Evolutionary conservation across 1,140 invertebrate species (phyloP).

Genomic region (Penaeus indicus): DNA sequence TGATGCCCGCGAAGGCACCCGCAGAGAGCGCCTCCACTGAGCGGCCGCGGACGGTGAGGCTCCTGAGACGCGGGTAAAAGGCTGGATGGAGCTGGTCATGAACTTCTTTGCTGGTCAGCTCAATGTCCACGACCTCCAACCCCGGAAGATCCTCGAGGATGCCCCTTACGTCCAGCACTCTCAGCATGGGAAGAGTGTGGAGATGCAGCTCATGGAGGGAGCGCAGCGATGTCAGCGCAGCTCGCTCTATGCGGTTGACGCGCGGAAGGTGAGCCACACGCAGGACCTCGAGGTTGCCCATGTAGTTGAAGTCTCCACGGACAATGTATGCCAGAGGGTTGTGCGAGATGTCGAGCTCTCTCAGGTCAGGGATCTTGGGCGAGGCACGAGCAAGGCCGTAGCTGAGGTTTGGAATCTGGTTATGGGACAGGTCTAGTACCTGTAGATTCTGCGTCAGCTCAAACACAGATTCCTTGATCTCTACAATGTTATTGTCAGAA

Average conservation of each 20-base stretch:
- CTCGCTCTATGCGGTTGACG: slow-evolving; percentile 84
- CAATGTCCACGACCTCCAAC: slow-evolving; percentile 79
- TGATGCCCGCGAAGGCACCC: slow-evolving; percentile 81
- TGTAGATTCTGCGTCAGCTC: slow-evolving; percentile 84
- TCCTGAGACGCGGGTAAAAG: slow-evolving; percentile 82
- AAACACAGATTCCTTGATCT: slow-evolving; percentile 78
- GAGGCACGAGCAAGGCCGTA: slow-evolving; percentile 74
- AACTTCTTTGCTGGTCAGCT: slow-evolving; percentile 86
- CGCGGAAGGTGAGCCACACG: slow-evolving; percentile 79
- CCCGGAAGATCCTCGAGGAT: slow-evolving; percentile 75
- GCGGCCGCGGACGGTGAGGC: slow-evolving; percentile 81
- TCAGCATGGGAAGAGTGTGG: slow-evolving; percentile 82
- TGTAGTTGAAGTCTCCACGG: slow-evolving; percentile 80
- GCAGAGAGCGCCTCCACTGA: slow-evolving; percentile 85
- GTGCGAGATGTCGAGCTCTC: slow-evolving; percentile 81
- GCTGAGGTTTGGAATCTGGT: slow-evolving; percentile 77
- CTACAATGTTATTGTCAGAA: slow-evolving; percentile 81
- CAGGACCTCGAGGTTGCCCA: slow-evolving; percentile 78
- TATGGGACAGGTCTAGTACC: slow-evolving; percentile 82
- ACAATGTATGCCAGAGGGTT: slow-evolving; percentile 82
- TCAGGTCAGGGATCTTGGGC: slow-evolving; percentile 78
- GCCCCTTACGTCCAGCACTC: slow-evolving; percentile 86
- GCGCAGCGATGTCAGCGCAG: slow-evolving; percentile 80
- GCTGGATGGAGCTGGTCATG: slow-evolving; percentile 85
- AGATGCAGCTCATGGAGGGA: slow-evolving; percentile 80